phyloP scores from a whole-genome alignment of 2,797 vertebrate species.

The Takifugu ocellatus region DNA sequence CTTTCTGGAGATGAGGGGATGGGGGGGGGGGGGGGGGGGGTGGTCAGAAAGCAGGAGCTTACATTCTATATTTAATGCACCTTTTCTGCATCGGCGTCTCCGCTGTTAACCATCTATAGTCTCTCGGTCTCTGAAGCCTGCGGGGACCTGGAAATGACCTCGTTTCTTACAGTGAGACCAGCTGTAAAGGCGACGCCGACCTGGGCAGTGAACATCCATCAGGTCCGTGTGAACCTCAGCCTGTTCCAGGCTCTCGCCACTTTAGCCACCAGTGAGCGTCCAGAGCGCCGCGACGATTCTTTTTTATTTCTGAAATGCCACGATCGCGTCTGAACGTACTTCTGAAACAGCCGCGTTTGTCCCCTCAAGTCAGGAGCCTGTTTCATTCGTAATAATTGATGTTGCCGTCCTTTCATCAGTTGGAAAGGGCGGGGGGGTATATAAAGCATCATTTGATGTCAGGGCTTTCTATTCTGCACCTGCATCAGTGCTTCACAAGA shows the following conservation, averaged over 20 bases:
- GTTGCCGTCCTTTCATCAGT: constrained; percentile 16
- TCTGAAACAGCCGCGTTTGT: constrained; percentile 3
- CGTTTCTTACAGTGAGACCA: constrained; percentile 13
- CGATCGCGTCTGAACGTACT: background rate
- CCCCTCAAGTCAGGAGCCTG: background rate
- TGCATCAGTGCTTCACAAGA: constrained; percentile 42
- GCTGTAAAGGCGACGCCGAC: background rate
- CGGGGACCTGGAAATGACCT: constrained; percentile 21
- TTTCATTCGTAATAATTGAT: background rate
- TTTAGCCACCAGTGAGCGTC: too few species aligned
- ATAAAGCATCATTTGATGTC: constrained; percentile 45
- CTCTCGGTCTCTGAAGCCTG: constrained; percentile 3
- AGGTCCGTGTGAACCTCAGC: too few species aligned
- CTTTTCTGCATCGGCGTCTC: constrained; percentile 1
- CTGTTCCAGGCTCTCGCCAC: background rate
- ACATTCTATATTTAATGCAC: constrained; percentile 44
- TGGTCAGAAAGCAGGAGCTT: constrained; percentile 16
- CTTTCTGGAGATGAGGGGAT: too few species aligned
- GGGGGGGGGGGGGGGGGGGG: background rate
- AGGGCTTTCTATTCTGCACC: constrained; percentile 47
- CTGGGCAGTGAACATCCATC: background rate
- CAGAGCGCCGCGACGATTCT: too few species aligned
- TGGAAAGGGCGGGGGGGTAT: constrained; percentile 6
- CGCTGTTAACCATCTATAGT: too few species aligned
- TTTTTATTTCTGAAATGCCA: background rate